These are phyloP conservation scores for Baccha elongata DNA, from an alignment of 2,888 invertebrate genomes.

Conservation along the genomic window DNA sequence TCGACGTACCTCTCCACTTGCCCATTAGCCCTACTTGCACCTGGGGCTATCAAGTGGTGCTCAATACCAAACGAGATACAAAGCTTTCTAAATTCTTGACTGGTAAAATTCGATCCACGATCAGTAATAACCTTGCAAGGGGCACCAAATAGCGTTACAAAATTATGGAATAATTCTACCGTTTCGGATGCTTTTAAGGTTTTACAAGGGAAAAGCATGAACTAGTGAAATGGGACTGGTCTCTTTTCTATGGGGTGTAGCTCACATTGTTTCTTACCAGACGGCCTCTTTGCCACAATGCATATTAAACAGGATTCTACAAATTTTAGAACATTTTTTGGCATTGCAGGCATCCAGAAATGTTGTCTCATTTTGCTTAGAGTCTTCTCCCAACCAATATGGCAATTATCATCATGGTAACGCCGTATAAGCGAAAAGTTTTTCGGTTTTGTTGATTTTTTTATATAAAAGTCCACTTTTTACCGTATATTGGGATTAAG, in stretches of 20 bases:
- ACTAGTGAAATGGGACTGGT: constrained; percentile 20
- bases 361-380: too few relatives aligned
- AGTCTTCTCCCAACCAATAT: too few relatives aligned
- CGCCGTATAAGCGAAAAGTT: too few relatives aligned
- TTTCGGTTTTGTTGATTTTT: too few relatives aligned
- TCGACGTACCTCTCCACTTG: constrained; percentile 14
- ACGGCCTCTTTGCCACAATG: constrained; percentile 39
- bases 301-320: constrained; percentile 33
- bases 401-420: too few relatives aligned
- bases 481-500: too few relatives aligned
- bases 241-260: constrained; percentile 26
- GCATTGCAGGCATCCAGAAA: constrained; percentile 30
- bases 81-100: constrained; percentile 34
- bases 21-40: constrained; percentile 42
- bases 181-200: background rate
- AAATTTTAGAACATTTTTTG: constrained; percentile 38
- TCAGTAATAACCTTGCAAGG: constrained; percentile 48
- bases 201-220: constrained; percentile 5
- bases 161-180: constrained; percentile 1
- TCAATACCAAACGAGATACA: constrained; percentile 31
- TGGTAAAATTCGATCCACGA: constrained; percentile 37
- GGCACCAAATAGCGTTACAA: constrained; percentile 49
- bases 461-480: too few relatives aligned
- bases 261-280: constrained; percentile 26
- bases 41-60: constrained; percentile 48